Conservation (phyloP, 1,140 invertebrate genomes). For the Melanaphis sacchari region DNA sequence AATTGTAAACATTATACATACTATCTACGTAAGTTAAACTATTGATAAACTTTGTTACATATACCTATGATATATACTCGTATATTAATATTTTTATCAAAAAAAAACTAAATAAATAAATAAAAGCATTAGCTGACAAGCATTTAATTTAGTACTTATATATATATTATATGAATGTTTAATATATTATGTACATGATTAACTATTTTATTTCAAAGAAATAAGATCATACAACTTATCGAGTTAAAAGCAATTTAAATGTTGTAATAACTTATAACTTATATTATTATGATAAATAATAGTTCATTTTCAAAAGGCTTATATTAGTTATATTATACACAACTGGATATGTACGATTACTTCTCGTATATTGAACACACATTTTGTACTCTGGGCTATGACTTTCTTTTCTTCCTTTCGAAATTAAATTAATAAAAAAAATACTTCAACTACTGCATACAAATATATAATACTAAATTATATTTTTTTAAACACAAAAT, state of each 20-base stretch:
- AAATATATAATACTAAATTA: too few species aligned
- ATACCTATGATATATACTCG: too few species aligned
- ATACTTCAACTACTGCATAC: not conserved
- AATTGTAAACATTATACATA: too few species aligned
- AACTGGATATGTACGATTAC: not conserved
- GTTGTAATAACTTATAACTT: not conserved
- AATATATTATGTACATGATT: too few species aligned
- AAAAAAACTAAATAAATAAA: too few species aligned
- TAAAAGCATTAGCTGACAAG: too few species aligned
- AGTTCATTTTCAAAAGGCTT: not conserved
- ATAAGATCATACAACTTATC: too few species aligned
- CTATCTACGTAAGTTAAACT: not conserved
- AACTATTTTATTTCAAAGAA: too few species aligned
- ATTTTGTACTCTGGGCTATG: not conserved
- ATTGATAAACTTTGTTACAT: too few species aligned
- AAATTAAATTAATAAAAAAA: not conserved
- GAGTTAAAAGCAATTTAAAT: not conserved
- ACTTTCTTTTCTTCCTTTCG: not conserved
- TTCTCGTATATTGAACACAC: not conserved
- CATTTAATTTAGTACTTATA: too few species aligned
- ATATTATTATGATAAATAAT: not conserved
- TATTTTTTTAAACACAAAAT: not conserved
- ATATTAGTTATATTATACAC: not conserved
- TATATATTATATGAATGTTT: too few species aligned
- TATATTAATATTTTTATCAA: too few species aligned